Evolutionary conservation across 2,797 vertebrate species (phyloP), one percentile per base, ranked within the genome.

Genomic region (Tragelaphus oryx): DNA sequence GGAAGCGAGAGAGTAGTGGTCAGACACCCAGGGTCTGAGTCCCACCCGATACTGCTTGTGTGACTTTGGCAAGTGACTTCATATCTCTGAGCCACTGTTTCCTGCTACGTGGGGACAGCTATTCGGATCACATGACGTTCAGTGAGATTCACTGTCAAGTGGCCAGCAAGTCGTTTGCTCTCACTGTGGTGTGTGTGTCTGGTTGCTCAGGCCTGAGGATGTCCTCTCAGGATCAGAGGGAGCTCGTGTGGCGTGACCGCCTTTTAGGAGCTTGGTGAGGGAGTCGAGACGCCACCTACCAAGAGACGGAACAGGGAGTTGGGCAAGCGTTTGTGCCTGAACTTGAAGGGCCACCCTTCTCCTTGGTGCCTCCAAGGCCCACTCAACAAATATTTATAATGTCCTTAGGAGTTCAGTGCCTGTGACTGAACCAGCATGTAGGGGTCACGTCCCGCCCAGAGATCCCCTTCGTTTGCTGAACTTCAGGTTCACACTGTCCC

Each of bases 221-320:
- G 8, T 46, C n/a, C 11, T 54, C 54, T 48, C 3, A 2, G 48
- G 52, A 18, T 81, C 55, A 46, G 28, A 60, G 62, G 90, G 44
- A 62, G 14, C 7, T 10, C 5, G 1, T 44, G n/a, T 60, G 41
- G 18, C 1, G 0, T 52, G 85, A 55, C 50, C 26, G 3, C 57
- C 65, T 26, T 83, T 57, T 62, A 16, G 24, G 37, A 84, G 6
- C 60, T 17, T 3, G 74, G 57, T n/a, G 30, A 62, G 2, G 13
- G 16, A 6, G 18, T 75, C 6, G 10, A 41, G 24, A 22, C 4
- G 1, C 52, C n/a, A 18, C 24, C 78, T 71, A 16, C n/a, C 50
- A 41, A 14, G 68, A 52, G 91, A 78, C 2, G 0, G 37, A 26
- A 13, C 52, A 37, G n/a, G 4, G 48, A 89, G n/a, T 11, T 68